These are phyloP conservation scores for Balanococcus diminutus DNA, from an alignment of 2,888 invertebrate genomes.

Conservation along the genomic window DNA sequence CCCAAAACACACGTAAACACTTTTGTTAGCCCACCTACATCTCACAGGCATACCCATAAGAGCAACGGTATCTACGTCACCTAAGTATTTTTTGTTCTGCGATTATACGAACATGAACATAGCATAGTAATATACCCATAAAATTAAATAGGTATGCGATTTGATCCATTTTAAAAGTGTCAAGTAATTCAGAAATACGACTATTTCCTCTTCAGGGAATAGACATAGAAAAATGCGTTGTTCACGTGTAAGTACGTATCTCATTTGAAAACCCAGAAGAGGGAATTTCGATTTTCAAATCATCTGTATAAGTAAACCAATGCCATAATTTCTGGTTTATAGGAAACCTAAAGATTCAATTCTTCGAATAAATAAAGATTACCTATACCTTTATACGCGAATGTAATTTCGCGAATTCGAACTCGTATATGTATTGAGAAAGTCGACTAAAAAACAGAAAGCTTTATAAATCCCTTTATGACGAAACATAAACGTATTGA, in stretches of 20 bases:
- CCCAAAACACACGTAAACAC: too few species aligned
- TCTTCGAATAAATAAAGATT: too few species aligned
- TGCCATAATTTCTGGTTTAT: background rate
- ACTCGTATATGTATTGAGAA: too few species aligned
- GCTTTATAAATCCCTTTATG: background rate
- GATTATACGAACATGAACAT: too few species aligned
- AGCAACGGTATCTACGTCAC: too few species aligned
- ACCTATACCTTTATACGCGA: background rate
- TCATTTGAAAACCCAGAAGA: background rate
- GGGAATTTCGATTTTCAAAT: slow-evolving; percentile 17
- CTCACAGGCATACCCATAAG: too few species aligned
- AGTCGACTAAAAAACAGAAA: background rate
- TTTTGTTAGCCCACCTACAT: too few species aligned
- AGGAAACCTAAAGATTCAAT: background rate
- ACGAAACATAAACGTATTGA: background rate
- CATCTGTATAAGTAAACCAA: background rate
- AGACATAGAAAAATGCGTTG: background rate
- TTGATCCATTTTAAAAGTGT: too few species aligned
- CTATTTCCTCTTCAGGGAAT: background rate
- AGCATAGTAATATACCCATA: too few species aligned
- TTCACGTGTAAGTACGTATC: background rate
- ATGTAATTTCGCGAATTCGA: background rate
- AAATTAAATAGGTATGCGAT: background rate
- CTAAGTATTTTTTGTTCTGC: too few species aligned
- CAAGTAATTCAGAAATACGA: background rate